Base-by-base conservation (phyloP, 2,888 invertebrate genomes). In the Chloromyia formosa region DNA sequence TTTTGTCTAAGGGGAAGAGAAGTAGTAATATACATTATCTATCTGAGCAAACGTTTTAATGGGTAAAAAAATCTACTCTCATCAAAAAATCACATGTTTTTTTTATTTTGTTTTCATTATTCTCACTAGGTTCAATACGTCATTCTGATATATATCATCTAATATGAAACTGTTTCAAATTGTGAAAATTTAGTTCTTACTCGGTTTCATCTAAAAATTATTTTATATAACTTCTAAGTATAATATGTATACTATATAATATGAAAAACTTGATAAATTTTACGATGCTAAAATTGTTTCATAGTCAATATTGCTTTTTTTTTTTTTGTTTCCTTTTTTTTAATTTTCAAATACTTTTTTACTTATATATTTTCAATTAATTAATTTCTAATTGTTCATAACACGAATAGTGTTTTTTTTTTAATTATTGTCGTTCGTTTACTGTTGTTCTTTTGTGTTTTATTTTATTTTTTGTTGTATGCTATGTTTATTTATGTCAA, bases 281-380 rank as follows among this genome's bases (percentile, higher is more conserved):
- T 71, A 69, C 56, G 35, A 20, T 66, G 66, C 27, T 66, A 66
- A 66, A 66, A 49, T 49, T 45, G 22, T 42, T 69, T 53, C 71
- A 42, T 71, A 71, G 56, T 71, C 56, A 58, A 71, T 71, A 71
- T 71, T 71, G 71, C 71, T 71, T 71, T 35, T 58, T 5, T 20
- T 20, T n/a, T 58, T 58, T 61, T 27, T 27, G 12, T 62, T 45
- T 49, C 3, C 12, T 58, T 58, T 18, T 58, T 18, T 58, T 18
- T 10, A 58, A 18, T 60, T 23, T 22, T 14, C 27, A 60, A 35
- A 35, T 35, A 2, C 3, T 35, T 35, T 35, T 35, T 35, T n/a
- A n/a, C n/a, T 35, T 35, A 35, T 4, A 35, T 35, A 35, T 35
- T 56, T 23, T 71, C 16, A 56, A 71, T 23, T 49, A 12, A 12